These are phyloP conservation scores for Lasiurus cinereus DNA, from an alignment of 2,113 vertebrate species.

Conservation along the genomic window DNA sequence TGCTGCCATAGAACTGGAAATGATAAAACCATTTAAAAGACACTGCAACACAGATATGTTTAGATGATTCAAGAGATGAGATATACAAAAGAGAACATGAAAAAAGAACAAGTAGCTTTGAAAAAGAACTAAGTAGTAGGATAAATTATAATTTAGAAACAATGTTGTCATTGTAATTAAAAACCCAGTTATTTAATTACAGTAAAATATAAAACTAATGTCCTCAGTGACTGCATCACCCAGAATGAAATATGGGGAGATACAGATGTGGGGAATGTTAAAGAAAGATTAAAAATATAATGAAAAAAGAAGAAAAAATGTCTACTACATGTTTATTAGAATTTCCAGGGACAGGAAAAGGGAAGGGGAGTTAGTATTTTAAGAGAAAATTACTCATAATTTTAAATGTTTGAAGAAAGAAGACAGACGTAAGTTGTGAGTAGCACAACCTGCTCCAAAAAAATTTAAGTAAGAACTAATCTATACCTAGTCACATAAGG, in stretches of 20 bases:
- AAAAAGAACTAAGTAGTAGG: not conserved
- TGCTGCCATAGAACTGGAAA: not conserved
- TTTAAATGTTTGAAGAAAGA: not conserved
- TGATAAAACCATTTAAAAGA: not conserved
- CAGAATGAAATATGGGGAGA: not conserved
- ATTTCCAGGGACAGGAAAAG: not conserved
- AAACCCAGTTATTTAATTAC: not conserved
- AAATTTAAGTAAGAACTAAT: not conserved
- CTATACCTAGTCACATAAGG: not conserved
- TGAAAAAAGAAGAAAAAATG: not conserved
- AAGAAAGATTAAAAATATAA: not conserved
- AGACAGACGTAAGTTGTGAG: not conserved
- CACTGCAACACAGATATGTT: not conserved
- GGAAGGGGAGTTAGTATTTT: not conserved
- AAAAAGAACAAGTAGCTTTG: slow-evolving; percentile 14
- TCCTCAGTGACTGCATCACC: not conserved
- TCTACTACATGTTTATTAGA: not conserved
- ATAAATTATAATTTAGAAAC: not conserved
- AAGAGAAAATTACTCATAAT: not conserved
- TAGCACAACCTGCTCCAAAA: not conserved
- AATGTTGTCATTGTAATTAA: not conserved
- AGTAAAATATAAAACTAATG: not conserved
- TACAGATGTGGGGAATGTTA: not conserved
- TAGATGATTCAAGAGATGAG: not conserved
- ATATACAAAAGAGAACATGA: not conserved